A percentile compares a stretch with the other conserved stretches of the same genome.
Conservation (phyloP, 2,888 invertebrate species). For the Molanna angustata region DNA sequence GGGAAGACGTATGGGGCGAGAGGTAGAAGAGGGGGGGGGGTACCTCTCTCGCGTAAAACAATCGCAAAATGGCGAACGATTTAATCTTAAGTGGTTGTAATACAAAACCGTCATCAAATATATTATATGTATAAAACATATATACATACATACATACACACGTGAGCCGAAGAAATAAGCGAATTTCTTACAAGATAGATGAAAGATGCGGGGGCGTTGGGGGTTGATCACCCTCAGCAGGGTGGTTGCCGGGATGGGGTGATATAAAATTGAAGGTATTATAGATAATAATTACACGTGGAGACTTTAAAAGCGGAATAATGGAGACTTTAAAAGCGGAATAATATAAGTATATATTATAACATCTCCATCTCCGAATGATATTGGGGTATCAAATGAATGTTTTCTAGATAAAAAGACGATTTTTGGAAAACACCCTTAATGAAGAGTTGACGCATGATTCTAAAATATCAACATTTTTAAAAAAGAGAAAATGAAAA, state of each 20-base stretch:
- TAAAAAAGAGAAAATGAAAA: too few species aligned
- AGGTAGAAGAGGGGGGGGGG: too few species aligned
- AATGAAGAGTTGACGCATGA: too few species aligned
- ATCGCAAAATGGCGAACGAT: conserved; percentile 31
- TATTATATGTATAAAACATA: background rate
- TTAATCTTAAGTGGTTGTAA: conserved; percentile 32
- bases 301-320: too few species aligned
- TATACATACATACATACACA: background rate
- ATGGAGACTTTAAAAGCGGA: too few species aligned
- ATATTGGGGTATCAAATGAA: too few species aligned
- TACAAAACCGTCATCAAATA: conserved; percentile 31
- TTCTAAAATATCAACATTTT: too few species aligned
- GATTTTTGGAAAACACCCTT: too few species aligned
- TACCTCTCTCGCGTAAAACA: conserved; percentile 19
- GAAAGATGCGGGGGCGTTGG: background rate
- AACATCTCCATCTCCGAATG: too few species aligned
- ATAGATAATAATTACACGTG: too few species aligned
- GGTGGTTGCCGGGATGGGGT: background rate
- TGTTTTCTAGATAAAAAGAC: too few species aligned
- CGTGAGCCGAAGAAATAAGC: background rate
- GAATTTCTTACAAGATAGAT: background rate
- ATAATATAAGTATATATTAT: too few species aligned
- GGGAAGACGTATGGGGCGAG: background rate
- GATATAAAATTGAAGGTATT: background rate
- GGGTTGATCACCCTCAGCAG: background rate